These are phyloP conservation scores for Latrodectus hesperus DNA, from an alignment of 2,888 invertebrate species.

Conservation along the genomic window DNA sequence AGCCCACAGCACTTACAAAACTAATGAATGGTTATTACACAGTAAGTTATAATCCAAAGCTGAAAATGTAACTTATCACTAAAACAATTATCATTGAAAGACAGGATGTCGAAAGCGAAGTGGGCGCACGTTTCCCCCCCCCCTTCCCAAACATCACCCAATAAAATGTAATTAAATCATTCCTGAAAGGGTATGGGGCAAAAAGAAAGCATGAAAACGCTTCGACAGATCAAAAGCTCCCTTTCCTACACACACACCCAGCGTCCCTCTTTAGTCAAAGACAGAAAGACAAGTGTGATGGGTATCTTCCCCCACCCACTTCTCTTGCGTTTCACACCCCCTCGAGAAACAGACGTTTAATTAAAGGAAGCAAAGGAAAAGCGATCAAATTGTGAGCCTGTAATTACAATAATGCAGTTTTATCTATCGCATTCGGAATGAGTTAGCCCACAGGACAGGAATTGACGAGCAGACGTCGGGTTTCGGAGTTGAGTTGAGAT, in stretches of 20 bases:
- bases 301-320: not conserved
- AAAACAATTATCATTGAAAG: no score
- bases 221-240: not conserved
- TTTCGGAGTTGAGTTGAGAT: not conserved
- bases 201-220: not conserved
- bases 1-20: no score
- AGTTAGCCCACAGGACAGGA: not conserved
- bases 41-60: no score
- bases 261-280: not conserved
- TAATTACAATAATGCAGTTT: constrained; percentile 5
- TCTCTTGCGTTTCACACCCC: not conserved
- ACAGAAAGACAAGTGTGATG: not conserved
- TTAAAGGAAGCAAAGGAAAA: constrained; percentile 3
- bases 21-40: no score
- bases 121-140: no score
- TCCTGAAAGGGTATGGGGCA: not conserved
- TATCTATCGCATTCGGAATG: not conserved
- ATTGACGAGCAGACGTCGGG: not conserved
- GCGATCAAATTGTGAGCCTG: constrained; percentile 1
- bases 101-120: no score
- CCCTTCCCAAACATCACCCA: no score
- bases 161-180: no score
- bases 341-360: not conserved
- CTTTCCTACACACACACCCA: not conserved
- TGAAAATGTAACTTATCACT: no score